Conservation (phyloP, 2,797 vertebrate species). For the Pangasius mekongensis region DNA sequence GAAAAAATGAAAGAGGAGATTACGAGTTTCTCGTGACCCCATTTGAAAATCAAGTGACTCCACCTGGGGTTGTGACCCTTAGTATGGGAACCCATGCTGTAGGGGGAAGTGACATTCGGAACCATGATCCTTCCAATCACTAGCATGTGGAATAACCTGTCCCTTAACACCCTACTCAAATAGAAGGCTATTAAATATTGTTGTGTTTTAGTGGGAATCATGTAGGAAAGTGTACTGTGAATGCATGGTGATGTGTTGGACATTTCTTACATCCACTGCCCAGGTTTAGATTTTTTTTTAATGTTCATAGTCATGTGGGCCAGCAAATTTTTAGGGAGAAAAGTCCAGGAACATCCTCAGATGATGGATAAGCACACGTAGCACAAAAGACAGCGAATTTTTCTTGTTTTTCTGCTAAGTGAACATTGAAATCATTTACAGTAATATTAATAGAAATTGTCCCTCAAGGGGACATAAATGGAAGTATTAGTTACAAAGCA, state of each 20-base stretch:
- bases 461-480: background rate
- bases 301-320: background rate
- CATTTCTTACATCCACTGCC: background rate
- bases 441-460: background rate
- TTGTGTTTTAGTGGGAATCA: background rate
- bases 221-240: no score
- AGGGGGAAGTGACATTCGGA: background rate
- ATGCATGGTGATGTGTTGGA: background rate
- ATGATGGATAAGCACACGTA: background rate
- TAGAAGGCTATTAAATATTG: background rate
- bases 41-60: background rate
- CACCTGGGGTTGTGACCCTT: background rate
- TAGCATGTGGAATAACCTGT: background rate
- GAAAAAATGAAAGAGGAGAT: background rate
- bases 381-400: background rate
- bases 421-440: background rate
- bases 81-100: background rate
- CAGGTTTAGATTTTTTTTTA: background rate
- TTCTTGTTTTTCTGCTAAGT: background rate
- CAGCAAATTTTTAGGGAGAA: background rate
- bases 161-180: background rate
- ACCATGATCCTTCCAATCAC: background rate
- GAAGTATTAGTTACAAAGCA: background rate
- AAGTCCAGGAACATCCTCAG: background rate
- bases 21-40: background rate